phyloP scores from a whole-genome alignment of 2,888 invertebrate species.

The Pseudococcus longispinus region DNA sequence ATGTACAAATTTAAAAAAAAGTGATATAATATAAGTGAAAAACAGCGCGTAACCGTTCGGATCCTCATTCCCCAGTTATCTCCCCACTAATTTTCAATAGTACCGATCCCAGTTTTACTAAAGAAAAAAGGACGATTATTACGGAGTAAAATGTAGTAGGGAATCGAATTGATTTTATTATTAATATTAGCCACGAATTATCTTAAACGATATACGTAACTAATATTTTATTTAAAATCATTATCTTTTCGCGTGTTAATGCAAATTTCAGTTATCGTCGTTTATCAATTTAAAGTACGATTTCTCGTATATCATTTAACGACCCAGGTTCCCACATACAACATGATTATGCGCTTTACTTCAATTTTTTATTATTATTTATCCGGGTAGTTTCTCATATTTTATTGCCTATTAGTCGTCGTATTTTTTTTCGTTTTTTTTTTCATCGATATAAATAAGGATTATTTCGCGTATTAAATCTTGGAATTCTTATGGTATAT shows the following conservation, averaged over 20 bases:
- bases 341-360: background rate
- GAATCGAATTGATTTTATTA: background rate
- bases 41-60: background rate
- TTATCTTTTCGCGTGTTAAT: background rate
- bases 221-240: background rate
- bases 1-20: constrained; percentile 51
- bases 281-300: background rate
- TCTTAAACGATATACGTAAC: background rate
- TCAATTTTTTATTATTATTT: background rate
- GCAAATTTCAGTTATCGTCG: background rate
- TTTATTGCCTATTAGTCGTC: background rate
- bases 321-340: background rate
- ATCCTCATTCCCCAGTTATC: background rate
- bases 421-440: background rate
- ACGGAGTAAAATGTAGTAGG: background rate
- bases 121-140: background rate
- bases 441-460: background rate
- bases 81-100: background rate
- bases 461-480: background rate
- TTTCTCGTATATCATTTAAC: background rate
- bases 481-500: background rate
- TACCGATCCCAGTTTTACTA: background rate
- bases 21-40: constrained; percentile 53
- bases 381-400: background rate
- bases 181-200: background rate